Evolutionary conservation across 2,888 invertebrate genomes (phyloP).

Genomic region (Caradrina clavipalpis): DNA sequence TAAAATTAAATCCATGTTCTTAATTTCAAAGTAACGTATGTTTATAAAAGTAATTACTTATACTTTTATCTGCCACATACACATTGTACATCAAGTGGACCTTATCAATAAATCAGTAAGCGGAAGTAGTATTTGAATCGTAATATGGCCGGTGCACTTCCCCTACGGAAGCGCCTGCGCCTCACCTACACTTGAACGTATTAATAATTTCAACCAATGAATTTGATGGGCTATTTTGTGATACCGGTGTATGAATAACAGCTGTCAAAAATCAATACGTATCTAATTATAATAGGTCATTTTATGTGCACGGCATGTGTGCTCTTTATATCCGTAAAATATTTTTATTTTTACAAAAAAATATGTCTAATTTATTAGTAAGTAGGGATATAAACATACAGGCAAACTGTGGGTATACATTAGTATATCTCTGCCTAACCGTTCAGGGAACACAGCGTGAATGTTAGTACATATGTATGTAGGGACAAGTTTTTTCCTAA

Average conservation of each 20-base stretch:
- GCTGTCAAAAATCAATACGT: slow-evolving; percentile 35
- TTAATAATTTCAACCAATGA: slow-evolving; percentile 59
- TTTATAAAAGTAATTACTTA: slow-evolving; percentile 16
- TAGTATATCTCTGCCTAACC: no score
- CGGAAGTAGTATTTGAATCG: slow-evolving; percentile 87
- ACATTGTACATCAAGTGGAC: slow-evolving; percentile 54
- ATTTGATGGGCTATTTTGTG: slow-evolving; percentile 44
- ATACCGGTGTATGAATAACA: slow-evolving; percentile 22
- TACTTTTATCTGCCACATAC: slow-evolving; percentile 45
- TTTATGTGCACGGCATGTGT: background rate
- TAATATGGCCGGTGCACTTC: slow-evolving; percentile 84
- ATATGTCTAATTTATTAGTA: background rate
- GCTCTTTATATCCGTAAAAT: background rate
- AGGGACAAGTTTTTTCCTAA: background rate
- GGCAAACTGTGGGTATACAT: no score
- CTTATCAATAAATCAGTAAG: slow-evolving; percentile 63
- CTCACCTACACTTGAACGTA: slow-evolving; percentile 70
- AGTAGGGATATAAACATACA: no score
- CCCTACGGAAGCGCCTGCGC: slow-evolving; percentile 82
- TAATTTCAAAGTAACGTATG: slow-evolving; percentile 14
- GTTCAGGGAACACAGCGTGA: no score
- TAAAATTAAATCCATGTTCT: slow-evolving; percentile 2
- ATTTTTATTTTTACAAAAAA: background rate
- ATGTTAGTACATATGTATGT: no score
- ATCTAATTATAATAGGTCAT: slow-evolving; percentile 15